These are phyloP conservation scores for Ictidomys tridecemlineatus DNA, from an alignment of 2,113 vertebrate genomes.

Conservation along the genomic window DNA sequence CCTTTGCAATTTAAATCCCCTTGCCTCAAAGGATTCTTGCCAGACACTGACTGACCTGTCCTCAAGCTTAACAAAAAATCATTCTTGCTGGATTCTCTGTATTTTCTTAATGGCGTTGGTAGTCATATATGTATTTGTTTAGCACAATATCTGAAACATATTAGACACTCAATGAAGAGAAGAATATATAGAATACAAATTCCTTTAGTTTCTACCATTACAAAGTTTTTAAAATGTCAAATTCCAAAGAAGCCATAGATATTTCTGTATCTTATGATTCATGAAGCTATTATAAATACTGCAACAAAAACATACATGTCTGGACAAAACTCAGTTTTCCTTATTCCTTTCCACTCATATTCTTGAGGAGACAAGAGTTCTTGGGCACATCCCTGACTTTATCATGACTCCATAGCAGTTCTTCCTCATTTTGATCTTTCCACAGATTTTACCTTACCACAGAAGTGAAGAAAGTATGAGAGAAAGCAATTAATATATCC, in stretches of 20 bases:
- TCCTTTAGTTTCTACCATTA: not conserved
- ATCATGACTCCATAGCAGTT: not conserved
- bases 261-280: not conserved
- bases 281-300: not conserved
- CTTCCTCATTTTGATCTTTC: conserved; percentile 46
- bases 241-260: conserved; percentile 31
- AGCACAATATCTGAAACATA: not conserved
- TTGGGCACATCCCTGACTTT: not conserved
- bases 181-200: not conserved
- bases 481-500: conserved; percentile 53
- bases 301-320: not conserved
- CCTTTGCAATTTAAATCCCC: not conserved
- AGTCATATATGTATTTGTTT: not conserved
- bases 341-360: conserved; percentile 66
- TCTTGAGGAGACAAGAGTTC: conserved; percentile 59
- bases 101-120: not conserved
- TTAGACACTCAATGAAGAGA: not conserved
- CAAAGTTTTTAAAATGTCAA: not conserved
- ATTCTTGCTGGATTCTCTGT: not conserved
- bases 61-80: not conserved
- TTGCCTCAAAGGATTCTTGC: not conserved
- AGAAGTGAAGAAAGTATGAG: conserved; percentile 62
- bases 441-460: conserved; percentile 35
- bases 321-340: conserved; percentile 38
- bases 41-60: not conserved